Conservation (phyloP, 1,140 invertebrate species). For the Drosophila setifemur region DNA sequence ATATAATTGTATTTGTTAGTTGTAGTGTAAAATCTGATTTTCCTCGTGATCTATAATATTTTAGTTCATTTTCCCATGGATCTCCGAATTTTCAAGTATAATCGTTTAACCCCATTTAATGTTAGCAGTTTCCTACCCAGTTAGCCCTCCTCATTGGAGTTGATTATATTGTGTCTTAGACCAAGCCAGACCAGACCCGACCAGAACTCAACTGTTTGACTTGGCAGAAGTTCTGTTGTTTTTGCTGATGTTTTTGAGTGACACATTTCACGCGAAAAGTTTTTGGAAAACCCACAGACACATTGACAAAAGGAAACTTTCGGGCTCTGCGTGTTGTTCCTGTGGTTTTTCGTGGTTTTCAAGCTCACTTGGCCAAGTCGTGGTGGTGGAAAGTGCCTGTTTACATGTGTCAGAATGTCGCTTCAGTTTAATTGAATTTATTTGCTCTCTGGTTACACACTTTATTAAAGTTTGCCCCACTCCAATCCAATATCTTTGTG, state of each 20-base stretch:
- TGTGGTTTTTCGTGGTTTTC: slow-evolving; percentile 35
- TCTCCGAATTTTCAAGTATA: no score
- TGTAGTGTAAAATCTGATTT: no score
- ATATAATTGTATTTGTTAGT: no score
- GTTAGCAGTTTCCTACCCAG: background rate
- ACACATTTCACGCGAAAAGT: slow-evolving; percentile 63
- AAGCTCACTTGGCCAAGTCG: slow-evolving; percentile 18
- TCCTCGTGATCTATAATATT: no score
- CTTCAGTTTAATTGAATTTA: slow-evolving; percentile 42
- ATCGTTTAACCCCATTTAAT: background rate
- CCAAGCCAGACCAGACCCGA: no score
- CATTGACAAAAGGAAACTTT: slow-evolving; percentile 36
- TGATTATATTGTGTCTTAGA: slow-evolving; percentile 10
- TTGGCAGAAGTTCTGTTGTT: slow-evolving; percentile 47
- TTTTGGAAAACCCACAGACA: slow-evolving; percentile 29
- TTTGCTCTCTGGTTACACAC: slow-evolving; percentile 5
- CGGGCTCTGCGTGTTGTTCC: slow-evolving; percentile 9
- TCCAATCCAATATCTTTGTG: no score
- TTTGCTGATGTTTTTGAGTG: slow-evolving; percentile 50
- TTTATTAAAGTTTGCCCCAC: background rate
- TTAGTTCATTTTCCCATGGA: background rate
- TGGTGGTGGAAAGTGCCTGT: slow-evolving; percentile 9
- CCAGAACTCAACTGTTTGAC: slow-evolving; percentile 24
- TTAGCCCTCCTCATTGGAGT: background rate
- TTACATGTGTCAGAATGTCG: slow-evolving; percentile 47